Base-by-base conservation (phyloP, 1,140 invertebrate species). In the Neuroterus valhalla region DNA sequence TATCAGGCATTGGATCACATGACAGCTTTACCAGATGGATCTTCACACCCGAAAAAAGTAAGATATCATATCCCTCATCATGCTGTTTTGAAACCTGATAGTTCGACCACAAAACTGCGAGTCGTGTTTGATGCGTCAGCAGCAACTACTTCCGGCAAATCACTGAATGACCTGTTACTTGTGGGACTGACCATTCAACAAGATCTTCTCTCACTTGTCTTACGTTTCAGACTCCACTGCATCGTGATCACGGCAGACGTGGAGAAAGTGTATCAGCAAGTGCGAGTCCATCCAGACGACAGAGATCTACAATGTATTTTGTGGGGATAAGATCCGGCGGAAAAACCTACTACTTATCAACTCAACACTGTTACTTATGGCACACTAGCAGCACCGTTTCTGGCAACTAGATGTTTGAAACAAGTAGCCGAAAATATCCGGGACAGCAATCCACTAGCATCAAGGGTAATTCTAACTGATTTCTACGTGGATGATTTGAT, bases 191-290 rank as follows among this genome's bases (percentile, higher is more conserved):
- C 71, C 2, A 45, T 78, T 3, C 74, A 77, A 73, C 15, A 72
- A 3, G 71, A 71, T 21, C 43, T 79, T 6, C 70, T 75, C n/a
- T 42, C 66, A 43, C 48, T 77, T 38, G 11, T 80, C 19, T 5
- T 84, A 1, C 77, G 84, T 1, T 90, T 88, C 74, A 66, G 86
- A 62, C 75, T n/a, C 14, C 76, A 84, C 72, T 10, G 48, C 1
- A 81, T 83, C 44, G 86, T 83, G 0, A 71, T 90, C 3, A 78
- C 76, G 3, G 83, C 78, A 1, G 90, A 91, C 75, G 84, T 90
- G 19, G 77, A 76, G 38, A 88, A 90, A 81, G 89, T 90, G 86
- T 91, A 86, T 72, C 76, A 87, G 2, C 87, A 89, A 71, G 81
- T 90, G 42, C 46, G 62, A 21, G 68, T 90, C 1, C 26, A 82